Base-by-base conservation (phyloP, 2,797 vertebrate species). In the Mallotus villosus region DNA sequence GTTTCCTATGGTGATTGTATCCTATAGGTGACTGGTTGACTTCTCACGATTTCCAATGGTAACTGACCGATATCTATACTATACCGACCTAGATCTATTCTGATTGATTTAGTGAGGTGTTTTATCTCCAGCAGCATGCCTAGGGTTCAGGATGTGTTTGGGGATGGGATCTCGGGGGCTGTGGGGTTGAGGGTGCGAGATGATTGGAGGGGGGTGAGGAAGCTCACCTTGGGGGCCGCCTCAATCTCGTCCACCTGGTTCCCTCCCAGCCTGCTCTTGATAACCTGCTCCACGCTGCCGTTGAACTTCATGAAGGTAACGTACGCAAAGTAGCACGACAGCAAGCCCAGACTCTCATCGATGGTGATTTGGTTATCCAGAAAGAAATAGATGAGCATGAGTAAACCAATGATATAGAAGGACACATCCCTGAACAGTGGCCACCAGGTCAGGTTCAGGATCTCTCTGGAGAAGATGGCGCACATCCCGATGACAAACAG, bases 241-340 rank as follows among this genome's bases (percentile, higher is more conserved):
- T 94, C 87, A 66, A 95, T 90, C 84, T 96, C 93, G 29, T 96
- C 90, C 87, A 98, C 96, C 82, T 96, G 96, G 91, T 97, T 98
- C 80, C 91, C 90, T 80, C 86, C 93, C 55, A 98, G 76, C 59
- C 76, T 27, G 67, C 79, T 83, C 91, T 98, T 99, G 85, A 95
- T 93, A 79, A 88, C 7, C 73, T 64, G 62, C 91, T 99, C 97
- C 16, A 98, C 83, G 71, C 84, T 91, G 81, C 93, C 85, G 63
- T 99, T 99, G 93, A 90, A 97, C 90, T 99, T 99, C 97, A 99
- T 99, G 89, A 99, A 99, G 51, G 94, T 91, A 82, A 99, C 97
- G 21, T 99, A 99, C 82, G 57, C 84, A 79, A 87, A 63, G 81
- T 99, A 99, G 5, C 94, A 95, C 55, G 68, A n/a, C 59, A 99